phyloP scores from a whole-genome alignment of 2,888 invertebrate genomes.

The Mythimna pallens region DNA sequence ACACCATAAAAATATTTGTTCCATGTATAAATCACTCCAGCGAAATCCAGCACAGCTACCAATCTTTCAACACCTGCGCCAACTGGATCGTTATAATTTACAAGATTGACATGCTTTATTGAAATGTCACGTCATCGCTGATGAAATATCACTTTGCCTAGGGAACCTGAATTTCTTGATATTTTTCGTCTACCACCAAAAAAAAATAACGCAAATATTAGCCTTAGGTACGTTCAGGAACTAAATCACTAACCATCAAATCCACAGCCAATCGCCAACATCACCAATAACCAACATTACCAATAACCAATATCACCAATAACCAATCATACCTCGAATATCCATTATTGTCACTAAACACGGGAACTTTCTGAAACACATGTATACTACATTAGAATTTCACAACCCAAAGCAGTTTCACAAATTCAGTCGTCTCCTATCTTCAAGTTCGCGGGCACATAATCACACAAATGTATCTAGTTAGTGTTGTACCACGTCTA shows the following conservation, averaged over 20 bases:
- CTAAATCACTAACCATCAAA: neutral
- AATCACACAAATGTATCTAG: constrained; percentile 43
- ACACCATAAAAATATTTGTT: too few species aligned
- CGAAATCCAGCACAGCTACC: too few species aligned
- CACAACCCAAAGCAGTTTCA: constrained; percentile 7
- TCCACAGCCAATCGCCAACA: neutral
- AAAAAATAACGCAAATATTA: too few species aligned
- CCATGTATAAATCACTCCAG: too few species aligned
- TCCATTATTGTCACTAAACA: neutral
- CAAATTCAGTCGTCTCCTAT: constrained; percentile 16
- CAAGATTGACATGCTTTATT: too few species aligned
- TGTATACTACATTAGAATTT: neutral
- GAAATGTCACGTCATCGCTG: too few species aligned
- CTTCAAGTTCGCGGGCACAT: constrained; percentile 38
- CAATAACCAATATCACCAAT: neutral
- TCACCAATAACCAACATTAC: neutral
- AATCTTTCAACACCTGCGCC: too few species aligned
- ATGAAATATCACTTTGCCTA: too few species aligned
- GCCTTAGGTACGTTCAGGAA: too few species aligned
- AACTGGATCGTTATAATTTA: too few species aligned
- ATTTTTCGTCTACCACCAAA: too few species aligned
- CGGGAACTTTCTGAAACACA: neutral
- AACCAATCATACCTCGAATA: neutral
- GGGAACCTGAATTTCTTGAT: too few species aligned
- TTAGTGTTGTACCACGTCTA: constrained; percentile 46